phyloP scores from a whole-genome alignment of 2,797 vertebrate genomes.

The Sylvia borin region DNA sequence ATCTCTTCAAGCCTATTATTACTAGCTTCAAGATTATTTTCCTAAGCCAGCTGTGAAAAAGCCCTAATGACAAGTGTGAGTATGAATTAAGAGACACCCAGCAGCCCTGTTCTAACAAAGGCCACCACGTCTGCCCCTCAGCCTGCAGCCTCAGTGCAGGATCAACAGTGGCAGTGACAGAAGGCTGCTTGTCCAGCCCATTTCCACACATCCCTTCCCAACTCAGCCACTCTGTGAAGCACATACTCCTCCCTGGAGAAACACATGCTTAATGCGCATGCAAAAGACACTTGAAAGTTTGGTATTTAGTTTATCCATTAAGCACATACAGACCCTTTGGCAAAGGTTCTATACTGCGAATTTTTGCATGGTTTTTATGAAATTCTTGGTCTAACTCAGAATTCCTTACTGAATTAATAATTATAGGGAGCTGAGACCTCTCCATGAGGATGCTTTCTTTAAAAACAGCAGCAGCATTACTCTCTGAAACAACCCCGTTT shows the following conservation, averaged over 20 bases:
- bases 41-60: neutral
- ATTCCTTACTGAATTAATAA: neutral
- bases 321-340: accelerated
- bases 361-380: neutral
- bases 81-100: neutral
- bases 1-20: neutral
- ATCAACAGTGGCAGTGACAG: neutral
- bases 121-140: neutral
- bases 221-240: neutral
- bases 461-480: neutral
- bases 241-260: neutral
- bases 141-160: neutral
- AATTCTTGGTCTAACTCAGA: neutral
- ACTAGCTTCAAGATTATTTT: neutral
- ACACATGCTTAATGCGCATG: accelerated
- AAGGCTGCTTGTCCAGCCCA: neutral
- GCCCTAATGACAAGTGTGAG: neutral
- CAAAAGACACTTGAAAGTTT: neutral
- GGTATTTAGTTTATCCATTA: neutral
- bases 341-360: neutral
- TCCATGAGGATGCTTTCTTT: neutral
- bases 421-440: neutral
- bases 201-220: neutral
- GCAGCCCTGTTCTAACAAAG: neutral
- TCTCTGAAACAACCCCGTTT: neutral